phyloP scores from a whole-genome alignment of 2,888 invertebrate species.

The Hypselothyrea guttata region DNA sequence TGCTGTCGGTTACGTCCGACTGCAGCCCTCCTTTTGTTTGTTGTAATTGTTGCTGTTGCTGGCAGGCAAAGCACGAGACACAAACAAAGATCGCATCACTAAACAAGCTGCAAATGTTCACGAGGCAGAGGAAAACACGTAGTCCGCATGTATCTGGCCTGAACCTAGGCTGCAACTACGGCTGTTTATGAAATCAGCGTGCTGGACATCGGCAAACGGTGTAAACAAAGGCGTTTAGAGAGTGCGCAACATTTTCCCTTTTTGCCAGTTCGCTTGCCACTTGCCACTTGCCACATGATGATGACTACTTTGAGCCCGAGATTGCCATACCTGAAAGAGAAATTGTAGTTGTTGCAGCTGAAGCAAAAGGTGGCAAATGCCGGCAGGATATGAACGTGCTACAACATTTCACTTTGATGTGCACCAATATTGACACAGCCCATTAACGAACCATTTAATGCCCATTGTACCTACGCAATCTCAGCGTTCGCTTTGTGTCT shows the following conservation, averaged over 20 bases:
- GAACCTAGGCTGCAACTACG: neutral
- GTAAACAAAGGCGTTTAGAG: slow-evolving; percentile 70
- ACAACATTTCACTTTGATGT: slow-evolving; percentile 44
- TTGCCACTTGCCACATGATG: slow-evolving; percentile 38
- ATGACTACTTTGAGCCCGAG: slow-evolving; percentile 52
- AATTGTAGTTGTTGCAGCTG: slow-evolving; percentile 50
- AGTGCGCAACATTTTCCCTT: slow-evolving; percentile 36
- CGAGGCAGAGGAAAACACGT: slow-evolving; percentile 66
- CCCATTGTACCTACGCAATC: slow-evolving; percentile 20
- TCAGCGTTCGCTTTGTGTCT: no score
- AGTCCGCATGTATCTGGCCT: slow-evolving; percentile 57
- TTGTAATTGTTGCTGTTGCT: slow-evolving; percentile 38
- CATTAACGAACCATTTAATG: slow-evolving; percentile 56
- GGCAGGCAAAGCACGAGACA: slow-evolving; percentile 73
- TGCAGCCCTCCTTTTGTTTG: no score
- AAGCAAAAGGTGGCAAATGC: slow-evolving; percentile 48
- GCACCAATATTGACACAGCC: slow-evolving; percentile 60
- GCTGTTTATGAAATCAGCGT: slow-evolving; percentile 1
- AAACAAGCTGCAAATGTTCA: slow-evolving; percentile 70
- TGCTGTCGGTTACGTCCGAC: no score
- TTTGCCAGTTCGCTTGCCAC: slow-evolving; percentile 11
- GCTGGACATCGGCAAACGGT: slow-evolving; percentile 19
- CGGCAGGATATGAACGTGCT: slow-evolving; percentile 8
- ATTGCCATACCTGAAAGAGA: slow-evolving; percentile 14
- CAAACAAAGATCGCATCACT: slow-evolving; percentile 76